Conservation (phyloP, 2,113 vertebrate species). For the Plecotus auritus region DNA sequence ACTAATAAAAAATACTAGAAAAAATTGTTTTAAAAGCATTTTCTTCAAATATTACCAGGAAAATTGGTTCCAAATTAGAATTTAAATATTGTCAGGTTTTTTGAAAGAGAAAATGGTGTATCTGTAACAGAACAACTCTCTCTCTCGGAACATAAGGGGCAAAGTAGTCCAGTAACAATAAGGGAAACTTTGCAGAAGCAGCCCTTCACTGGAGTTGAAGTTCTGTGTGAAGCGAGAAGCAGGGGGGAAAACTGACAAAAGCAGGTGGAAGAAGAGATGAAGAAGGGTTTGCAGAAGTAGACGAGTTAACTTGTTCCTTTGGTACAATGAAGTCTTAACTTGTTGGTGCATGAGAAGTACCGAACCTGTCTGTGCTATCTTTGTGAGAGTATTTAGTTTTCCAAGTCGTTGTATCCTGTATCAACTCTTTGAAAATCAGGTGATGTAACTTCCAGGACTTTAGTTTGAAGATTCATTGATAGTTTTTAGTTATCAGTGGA, state of each 20-base stretch:
- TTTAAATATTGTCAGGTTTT: slow-evolving; percentile 4
- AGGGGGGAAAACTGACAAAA: not conserved
- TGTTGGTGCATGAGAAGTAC: slow-evolving; percentile 46
- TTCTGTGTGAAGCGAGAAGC: not conserved
- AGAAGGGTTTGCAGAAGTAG: not conserved
- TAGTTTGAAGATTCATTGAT: slow-evolving; percentile 37
- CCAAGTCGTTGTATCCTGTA: slow-evolving; percentile 63
- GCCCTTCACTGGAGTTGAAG: not conserved
- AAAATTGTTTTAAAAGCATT: not conserved
- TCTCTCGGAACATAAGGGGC: not conserved
- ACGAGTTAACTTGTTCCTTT: not conserved
- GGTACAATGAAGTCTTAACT: slow-evolving; percentile 60
- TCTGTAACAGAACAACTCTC: not conserved
- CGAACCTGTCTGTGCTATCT: slow-evolving; percentile 51
- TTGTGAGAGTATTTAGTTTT: slow-evolving; percentile 27
- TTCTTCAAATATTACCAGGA: not conserved
- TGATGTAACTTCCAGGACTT: not conserved
- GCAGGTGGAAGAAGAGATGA: not conserved
- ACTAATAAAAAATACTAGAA: not conserved
- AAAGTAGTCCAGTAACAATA: not conserved
- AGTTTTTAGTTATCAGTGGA: slow-evolving; percentile 32
- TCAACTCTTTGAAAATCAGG: slow-evolving; percentile 64
- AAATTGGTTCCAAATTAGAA: not conserved
- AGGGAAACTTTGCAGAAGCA: not conserved
- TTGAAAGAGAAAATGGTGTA: not conserved